Base-by-base conservation (phyloP, 2,888 invertebrate genomes). In the Pammene fasciana region DNA sequence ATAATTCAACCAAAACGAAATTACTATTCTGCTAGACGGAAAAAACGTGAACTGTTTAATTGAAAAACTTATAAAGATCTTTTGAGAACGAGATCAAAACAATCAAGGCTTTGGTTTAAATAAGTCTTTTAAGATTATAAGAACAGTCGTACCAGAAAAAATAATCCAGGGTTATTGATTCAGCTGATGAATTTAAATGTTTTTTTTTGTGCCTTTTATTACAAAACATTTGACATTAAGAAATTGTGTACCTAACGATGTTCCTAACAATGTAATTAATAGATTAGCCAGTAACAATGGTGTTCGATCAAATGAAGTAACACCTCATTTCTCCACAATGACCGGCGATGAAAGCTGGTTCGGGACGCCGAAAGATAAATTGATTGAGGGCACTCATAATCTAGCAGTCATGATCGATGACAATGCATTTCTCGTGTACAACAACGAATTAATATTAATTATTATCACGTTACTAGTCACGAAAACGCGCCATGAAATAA, bases 401-500 rank as follows among this genome's bases (percentile, higher is more conserved):
- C 79, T 78, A 73, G 74, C 84, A 83, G 90, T 89, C 87, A 79
- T 87, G 88, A 89, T 88, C 79, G 86, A 89, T 89, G 89, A 89
- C 87, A 86, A 81, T 76, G 89, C 88, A 76, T 75, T 79, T 85
- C 78, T 79, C 81, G 79, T 79, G 82, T 75, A 78, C 76, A 70
- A 75, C 75, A 75, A 89, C 84, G 88, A 79, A 80, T 82, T 87
- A 90, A 90, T 91, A 81, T 82, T 87, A 90, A 90, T 91, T 91
- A 90, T 87, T 88, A 87, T 83, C 79, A 79, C 82, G 87, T 87
- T 84, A 86, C 87, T 85, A 88, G 85, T 82, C 84, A 80, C 81
- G 82, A 80, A 83, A 83, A 75, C 78, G 78, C 76, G 79, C 73
- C 70, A 78, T 75, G 75, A 79, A 82, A 83, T 76, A 78, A 83